Percentiles rank a stretch among this genome's conserved stretches.
phyloP scores from a whole-genome alignment of 2,113 vertebrate species.

The Zootoca vivipara region DNA sequence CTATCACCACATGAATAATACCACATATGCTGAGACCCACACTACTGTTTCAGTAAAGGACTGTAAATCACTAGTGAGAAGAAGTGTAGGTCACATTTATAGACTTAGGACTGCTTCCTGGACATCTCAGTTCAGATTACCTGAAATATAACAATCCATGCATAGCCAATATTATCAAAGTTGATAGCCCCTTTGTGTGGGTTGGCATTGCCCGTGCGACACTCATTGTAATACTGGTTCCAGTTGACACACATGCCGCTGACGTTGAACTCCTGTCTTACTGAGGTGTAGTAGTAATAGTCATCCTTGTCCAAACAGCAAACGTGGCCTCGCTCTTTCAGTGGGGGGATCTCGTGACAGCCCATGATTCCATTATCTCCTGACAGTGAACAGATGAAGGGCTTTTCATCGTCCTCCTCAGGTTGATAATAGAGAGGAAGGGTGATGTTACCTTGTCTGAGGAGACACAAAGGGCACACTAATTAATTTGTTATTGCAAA shows the following conservation, averaged over 20 bases:
- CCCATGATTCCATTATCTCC: constrained; percentile 98
- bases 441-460: constrained; percentile 85
- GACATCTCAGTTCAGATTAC: constrained; percentile 63
- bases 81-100: not conserved
- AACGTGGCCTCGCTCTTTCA: constrained; percentile 86
- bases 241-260: constrained; percentile 94
- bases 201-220: constrained; percentile 89
- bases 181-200: constrained; percentile 98
- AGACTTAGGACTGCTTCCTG: not conserved
- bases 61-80: not conserved
- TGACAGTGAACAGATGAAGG: constrained; percentile 96
- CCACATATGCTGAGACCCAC: not conserved
- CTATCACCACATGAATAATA: not conserved
- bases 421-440: constrained; percentile 93
- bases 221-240: constrained; percentile 96
- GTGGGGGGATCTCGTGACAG: constrained; percentile 87
- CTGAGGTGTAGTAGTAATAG: constrained; percentile 82
- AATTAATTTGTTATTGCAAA: constrained; percentile 12
- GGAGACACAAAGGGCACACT: constrained; percentile 26
- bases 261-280: constrained; percentile 82
- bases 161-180: constrained; percentile 98
- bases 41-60: not conserved
- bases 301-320: constrained; percentile 95
- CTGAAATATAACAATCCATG: constrained; percentile 99
- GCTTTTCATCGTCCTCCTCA: constrained; percentile 92